Percentiles rank a stretch among this genome's conserved stretches.
Evolutionary conservation across 2,113 vertebrate species (phyloP).

Genomic region (Clarias magur): DNA sequence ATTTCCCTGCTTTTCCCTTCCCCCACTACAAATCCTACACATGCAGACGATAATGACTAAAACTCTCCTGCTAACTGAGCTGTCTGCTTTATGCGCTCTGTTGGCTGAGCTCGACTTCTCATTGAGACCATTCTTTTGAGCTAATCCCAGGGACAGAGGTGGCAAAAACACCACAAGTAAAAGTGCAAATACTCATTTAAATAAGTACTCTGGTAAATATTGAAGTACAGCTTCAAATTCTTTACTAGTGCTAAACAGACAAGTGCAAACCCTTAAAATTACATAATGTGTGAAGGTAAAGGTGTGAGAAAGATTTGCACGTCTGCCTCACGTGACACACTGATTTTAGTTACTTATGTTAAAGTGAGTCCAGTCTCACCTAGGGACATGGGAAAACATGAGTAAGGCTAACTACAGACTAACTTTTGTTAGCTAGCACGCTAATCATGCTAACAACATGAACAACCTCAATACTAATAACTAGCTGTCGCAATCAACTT

Average conservation of each 20-base stretch:
- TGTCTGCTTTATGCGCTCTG: conserved; percentile 31
- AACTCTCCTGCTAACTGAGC: conserved; percentile 43
- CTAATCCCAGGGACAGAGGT: neutral
- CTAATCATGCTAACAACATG: neutral
- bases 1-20: neutral
- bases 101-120: neutral
- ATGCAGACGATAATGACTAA: conserved; percentile 43
- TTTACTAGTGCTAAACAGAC: neutral
- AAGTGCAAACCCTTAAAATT: neutral
- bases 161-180: neutral
- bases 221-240: neutral
- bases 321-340: neutral
- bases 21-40: conserved; percentile 36
- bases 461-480: neutral
- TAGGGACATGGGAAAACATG: neutral
- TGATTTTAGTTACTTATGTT: neutral
- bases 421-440: neutral
- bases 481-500: neutral
- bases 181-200: neutral
- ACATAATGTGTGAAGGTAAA: neutral
- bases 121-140: conserved; percentile 26
- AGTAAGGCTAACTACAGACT: neutral
- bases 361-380: neutral
- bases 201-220: neutral
- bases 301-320: neutral